A percentile compares a stretch with the other conserved stretches of the same genome.
Evolutionary conservation across 2,113 vertebrate genomes (phyloP).

Genomic region (Tachysurus vachellii): DNA sequence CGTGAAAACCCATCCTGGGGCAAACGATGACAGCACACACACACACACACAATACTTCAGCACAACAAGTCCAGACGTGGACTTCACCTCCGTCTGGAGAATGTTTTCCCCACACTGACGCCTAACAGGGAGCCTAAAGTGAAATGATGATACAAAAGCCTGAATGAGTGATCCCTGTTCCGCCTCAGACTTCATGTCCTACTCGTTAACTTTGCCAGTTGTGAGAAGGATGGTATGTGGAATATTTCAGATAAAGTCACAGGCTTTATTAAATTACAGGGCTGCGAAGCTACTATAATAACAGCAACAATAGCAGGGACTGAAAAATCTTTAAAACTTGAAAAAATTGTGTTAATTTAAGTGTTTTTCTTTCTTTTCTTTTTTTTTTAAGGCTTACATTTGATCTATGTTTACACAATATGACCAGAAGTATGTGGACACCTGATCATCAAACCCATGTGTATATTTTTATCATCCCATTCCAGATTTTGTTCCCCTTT

Average conservation of each 20-base stretch:
- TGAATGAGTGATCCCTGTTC: constrained; percentile 37
- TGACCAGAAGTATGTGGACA: too few species aligned
- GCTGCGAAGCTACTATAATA: not conserved
- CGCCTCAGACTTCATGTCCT: not conserved
- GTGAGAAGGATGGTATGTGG: not conserved
- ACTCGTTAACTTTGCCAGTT: not conserved
- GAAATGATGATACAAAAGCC: constrained; percentile 43
- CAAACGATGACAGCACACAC: constrained; percentile 63
- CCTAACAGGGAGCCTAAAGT: constrained; percentile 37
- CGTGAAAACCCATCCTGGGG: constrained; percentile 63
- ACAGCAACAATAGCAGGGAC: not conserved
- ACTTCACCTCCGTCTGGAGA: constrained; percentile 58
- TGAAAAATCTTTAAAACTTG: not conserved
- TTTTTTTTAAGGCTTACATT: not conserved
- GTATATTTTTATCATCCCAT: too few species aligned
- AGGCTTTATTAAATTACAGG: not conserved
- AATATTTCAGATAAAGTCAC: not conserved
- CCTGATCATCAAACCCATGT: too few species aligned
- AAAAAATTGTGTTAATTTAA: not conserved
- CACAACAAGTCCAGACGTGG: constrained; percentile 70
- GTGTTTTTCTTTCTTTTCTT: not conserved
- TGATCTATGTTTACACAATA: not conserved
- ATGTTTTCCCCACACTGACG: constrained; percentile 60
- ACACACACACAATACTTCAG: constrained; percentile 60
- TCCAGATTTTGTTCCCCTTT: too few species aligned